A percentile compares a stretch with the other conserved stretches of the same genome.
These are phyloP conservation scores for Diorhabda elongata DNA, from an alignment of 1,140 invertebrate species.

Conservation along the genomic window DNA sequence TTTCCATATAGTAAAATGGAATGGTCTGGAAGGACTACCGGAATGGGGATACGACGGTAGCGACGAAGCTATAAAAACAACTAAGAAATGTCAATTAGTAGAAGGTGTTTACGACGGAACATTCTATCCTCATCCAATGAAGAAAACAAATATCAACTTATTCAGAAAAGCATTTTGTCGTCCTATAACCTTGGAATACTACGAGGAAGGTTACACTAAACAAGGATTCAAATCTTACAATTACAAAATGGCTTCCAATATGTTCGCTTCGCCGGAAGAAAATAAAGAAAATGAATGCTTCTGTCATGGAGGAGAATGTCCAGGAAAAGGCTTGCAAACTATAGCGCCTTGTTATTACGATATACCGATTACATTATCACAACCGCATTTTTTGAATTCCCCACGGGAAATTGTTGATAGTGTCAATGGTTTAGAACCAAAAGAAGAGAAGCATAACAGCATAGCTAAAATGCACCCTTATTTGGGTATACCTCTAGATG, in stretches of 20 bases:
- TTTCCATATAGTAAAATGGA: constrained; percentile 52
- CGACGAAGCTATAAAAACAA: constrained; percentile 35
- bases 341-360: constrained; percentile 71
- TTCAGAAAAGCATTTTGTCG: constrained; percentile 68
- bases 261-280: constrained; percentile 53
- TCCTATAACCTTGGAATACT: constrained; percentile 55
- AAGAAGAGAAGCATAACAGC: constrained; percentile 54
- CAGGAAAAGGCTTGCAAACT: constrained; percentile 61
- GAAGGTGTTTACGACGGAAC: constrained; percentile 60
- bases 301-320: constrained; percentile 53
- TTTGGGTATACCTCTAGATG: constrained; percentile 55
- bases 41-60: constrained; percentile 55
- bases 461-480: constrained; percentile 45
- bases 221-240: constrained; percentile 48
- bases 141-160: constrained; percentile 52
- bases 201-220: constrained; percentile 38
- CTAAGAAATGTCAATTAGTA: constrained; percentile 55
- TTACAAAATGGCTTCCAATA: constrained; percentile 52
- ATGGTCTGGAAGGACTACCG: constrained; percentile 56
- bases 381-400: constrained; percentile 73
- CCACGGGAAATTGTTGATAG: constrained; percentile 60
- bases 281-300: constrained; percentile 62
- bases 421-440: constrained; percentile 64
- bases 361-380: constrained; percentile 67
- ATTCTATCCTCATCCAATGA: constrained; percentile 55